Percentiles rank a stretch among this genome's conserved stretches.
Evolutionary conservation across 2,888 invertebrate genomes (phyloP).

Genomic region (Perdita meconis): DNA sequence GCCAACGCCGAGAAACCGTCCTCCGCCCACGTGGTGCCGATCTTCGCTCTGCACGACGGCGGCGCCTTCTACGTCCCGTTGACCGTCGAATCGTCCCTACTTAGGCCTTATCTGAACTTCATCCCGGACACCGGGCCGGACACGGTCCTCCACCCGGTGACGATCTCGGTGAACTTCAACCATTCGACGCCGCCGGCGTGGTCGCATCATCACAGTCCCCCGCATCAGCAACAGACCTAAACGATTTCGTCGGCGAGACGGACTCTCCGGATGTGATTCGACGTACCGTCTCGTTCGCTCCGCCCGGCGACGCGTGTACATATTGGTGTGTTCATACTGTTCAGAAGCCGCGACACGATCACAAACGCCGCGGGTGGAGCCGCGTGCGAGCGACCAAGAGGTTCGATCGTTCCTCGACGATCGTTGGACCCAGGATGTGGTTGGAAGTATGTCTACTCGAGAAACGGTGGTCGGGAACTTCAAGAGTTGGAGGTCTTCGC

Average conservation of each 20-base stretch:
- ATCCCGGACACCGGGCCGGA: conserved; percentile 85
- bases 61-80: conserved; percentile 95
- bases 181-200: conserved; percentile 76
- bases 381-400: background rate
- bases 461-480: background rate
- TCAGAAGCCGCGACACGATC: background rate
- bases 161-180: conserved; percentile 93
- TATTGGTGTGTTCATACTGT: background rate
- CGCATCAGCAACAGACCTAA: conserved; percentile 76
- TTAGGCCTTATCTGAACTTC: conserved; percentile 88
- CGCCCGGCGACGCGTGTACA: background rate
- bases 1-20: conserved; percentile 68
- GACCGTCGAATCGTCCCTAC: conserved; percentile 90
- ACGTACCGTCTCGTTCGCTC: conserved; percentile 13
- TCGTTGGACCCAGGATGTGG: background rate
- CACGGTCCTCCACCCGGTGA: conserved; percentile 92
- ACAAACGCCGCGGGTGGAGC: background rate
- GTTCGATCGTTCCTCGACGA: background rate
- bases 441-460: background rate
- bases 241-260: background rate
- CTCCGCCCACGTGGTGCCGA: conserved; percentile 88
- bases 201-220: conserved; percentile 80
- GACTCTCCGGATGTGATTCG: conserved; percentile 7
- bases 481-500: background rate
- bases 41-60: conserved; percentile 95